A percentile compares a stretch with the other conserved stretches of the same genome.
Evolutionary conservation across 2,797 vertebrate genomes (phyloP).

Genomic region (Pseudocheirus occidentalis): DNA sequence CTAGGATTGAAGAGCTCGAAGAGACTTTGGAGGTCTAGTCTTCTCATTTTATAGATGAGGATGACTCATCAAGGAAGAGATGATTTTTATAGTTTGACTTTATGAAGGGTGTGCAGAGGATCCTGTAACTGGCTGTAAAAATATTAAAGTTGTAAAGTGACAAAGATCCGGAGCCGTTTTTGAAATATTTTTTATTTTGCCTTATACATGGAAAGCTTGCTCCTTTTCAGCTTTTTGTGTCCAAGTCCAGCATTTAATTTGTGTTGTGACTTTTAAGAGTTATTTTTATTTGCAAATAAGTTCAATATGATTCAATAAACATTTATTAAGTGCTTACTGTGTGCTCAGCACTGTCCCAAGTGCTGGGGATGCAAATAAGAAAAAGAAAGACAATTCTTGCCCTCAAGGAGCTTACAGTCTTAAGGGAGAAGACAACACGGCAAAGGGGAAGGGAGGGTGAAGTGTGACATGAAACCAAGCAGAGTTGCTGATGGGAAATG

Average conservation of each 20-base stretch:
- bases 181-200: neutral
- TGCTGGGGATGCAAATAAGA: no score
- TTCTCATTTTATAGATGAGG: neutral
- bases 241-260: neutral
- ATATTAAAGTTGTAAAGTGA: neutral
- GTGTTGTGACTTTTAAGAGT: neutral
- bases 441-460: no score
- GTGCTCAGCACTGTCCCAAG: no score
- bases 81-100: neutral
- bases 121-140: neutral
- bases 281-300: neutral
- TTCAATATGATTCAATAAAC: no score
- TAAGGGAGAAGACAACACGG: no score
- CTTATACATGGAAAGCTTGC: neutral
- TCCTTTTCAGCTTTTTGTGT: slow-evolving; percentile 14
- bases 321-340: no score
- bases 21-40: neutral
- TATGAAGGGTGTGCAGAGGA: neutral
- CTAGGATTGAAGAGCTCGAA: neutral
- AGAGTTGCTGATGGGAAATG: no score
- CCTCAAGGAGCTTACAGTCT: no score
- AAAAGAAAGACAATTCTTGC: no score
- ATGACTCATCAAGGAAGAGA: neutral
- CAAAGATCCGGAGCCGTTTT: neutral
- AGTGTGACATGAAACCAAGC: no score